Conservation (phyloP, 2,113 vertebrate species). For the Myiozetetes cayanensis region DNA sequence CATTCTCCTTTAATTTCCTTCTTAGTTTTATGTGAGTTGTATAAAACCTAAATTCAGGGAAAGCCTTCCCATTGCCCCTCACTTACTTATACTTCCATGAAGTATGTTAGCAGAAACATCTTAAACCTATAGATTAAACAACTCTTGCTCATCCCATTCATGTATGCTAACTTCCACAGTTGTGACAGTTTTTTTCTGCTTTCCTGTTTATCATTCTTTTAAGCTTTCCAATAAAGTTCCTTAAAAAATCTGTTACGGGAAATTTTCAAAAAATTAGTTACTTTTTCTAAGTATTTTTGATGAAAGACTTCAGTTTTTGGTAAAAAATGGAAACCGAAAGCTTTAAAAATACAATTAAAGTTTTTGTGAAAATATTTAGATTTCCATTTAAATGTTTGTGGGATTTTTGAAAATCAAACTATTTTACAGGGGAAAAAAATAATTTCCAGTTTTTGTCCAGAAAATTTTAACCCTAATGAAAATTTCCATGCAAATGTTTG, state of each 20-base stretch:
- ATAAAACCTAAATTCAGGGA: background rate
- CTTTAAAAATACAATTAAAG: conserved; percentile 39
- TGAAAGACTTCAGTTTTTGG: background rate
- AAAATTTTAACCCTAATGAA: conserved; percentile 51
- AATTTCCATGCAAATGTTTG: conserved; percentile 63
- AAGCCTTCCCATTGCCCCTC: background rate
- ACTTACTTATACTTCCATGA: background rate
- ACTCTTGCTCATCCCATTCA: background rate
- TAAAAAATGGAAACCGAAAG: background rate
- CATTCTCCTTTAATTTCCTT: background rate
- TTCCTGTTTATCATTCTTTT: background rate
- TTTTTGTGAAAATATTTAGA: conserved; percentile 47
- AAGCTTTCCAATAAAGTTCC: background rate
- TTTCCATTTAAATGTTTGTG: conserved; percentile 47
- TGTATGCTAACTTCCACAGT: background rate
- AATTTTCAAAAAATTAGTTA: background rate
- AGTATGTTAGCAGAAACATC: background rate
- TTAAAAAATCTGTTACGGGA: background rate
- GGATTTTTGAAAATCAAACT: conserved; percentile 45
- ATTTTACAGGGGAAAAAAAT: background rate
- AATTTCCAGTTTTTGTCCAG: conserved; percentile 7
- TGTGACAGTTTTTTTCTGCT: background rate
- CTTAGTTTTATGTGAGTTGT: background rate
- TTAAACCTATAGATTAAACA: background rate
- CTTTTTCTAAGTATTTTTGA: background rate